These are phyloP conservation scores for Lophius americanus DNA, from an alignment of 2,797 vertebrate genomes.

Conservation along the genomic window DNA sequence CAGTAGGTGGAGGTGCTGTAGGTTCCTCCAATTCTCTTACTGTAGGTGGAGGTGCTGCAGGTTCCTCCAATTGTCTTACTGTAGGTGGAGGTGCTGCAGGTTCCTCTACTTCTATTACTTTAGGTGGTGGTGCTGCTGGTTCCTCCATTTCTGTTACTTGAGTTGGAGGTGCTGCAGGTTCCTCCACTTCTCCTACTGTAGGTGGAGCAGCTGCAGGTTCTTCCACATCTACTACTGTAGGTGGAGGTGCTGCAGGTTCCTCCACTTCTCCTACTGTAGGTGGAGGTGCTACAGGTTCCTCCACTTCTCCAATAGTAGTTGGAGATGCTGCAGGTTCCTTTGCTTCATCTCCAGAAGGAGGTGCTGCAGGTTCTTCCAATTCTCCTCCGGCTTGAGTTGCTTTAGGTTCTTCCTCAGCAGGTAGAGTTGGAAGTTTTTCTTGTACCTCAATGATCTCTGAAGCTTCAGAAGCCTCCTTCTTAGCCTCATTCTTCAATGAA, in stretches of 20 bases:
- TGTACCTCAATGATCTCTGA: conserved; percentile 32
- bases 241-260: background rate
- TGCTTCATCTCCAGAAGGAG: background rate
- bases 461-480: conserved; percentile 31
- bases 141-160: background rate
- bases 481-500: conserved; percentile 68
- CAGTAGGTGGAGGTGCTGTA: background rate
- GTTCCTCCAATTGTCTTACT: background rate
- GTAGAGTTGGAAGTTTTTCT: conserved; percentile 2
- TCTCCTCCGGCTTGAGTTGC: conserved; percentile 2
- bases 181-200: background rate
- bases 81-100: background rate
- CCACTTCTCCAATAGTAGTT: conserved; percentile 52
- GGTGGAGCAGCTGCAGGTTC: background rate
- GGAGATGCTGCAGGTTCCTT: background rate
- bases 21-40: background rate
- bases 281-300: background rate
- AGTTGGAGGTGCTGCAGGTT: background rate
- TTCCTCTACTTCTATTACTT: background rate
- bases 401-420: background rate
- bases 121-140: background rate
- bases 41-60: too few species aligned
- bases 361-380: background rate
- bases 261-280: background rate
- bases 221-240: background rate